These are phyloP conservation scores for Andrena fulva DNA, from an alignment of 2,888 invertebrate genomes.

Conservation along the genomic window DNA sequence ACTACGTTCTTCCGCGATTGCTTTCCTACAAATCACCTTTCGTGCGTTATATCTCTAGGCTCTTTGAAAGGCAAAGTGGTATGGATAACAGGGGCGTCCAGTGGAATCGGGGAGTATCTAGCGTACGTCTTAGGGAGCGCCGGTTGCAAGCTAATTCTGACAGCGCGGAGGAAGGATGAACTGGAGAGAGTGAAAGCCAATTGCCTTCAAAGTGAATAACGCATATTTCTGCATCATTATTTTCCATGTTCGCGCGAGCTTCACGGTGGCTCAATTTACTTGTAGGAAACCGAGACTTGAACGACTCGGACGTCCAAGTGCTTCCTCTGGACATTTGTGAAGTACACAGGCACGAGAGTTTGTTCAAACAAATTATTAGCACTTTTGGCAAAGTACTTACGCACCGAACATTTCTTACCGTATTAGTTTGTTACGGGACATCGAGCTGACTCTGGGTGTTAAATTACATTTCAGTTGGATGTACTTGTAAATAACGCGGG, in stretches of 20 bases:
- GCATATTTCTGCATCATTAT: neutral
- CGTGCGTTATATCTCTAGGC: constrained; percentile 79
- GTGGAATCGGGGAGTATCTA: constrained; percentile 92
- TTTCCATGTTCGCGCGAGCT: neutral
- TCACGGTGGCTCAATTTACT: constrained; percentile 6
- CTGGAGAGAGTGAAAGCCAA: constrained; percentile 88
- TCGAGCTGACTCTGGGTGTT: neutral
- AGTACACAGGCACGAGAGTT: constrained; percentile 87
- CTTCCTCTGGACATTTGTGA: constrained; percentile 89
- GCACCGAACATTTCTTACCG: neutral
- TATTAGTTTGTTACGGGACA: neutral
- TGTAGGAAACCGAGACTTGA: constrained; percentile 78
- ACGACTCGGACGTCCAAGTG: constrained; percentile 88
- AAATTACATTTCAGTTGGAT: constrained; percentile 86
- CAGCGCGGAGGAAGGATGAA: constrained; percentile 88
- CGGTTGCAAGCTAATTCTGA: constrained; percentile 89
- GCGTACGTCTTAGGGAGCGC: constrained; percentile 89
- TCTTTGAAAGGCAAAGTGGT: constrained; percentile 89
- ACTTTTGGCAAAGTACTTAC: constrained; percentile 87
- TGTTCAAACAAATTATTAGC: constrained; percentile 87
- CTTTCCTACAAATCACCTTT: neutral
- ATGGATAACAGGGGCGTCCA: constrained; percentile 94
- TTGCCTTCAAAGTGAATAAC: constrained; percentile 85
- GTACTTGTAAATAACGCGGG: constrained; percentile 94
- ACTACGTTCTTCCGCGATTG: neutral